Percentiles rank a stretch among this genome's conserved stretches.
Evolutionary conservation across 1,140 invertebrate species (phyloP).

Genomic region (Bombus superbus): DNA sequence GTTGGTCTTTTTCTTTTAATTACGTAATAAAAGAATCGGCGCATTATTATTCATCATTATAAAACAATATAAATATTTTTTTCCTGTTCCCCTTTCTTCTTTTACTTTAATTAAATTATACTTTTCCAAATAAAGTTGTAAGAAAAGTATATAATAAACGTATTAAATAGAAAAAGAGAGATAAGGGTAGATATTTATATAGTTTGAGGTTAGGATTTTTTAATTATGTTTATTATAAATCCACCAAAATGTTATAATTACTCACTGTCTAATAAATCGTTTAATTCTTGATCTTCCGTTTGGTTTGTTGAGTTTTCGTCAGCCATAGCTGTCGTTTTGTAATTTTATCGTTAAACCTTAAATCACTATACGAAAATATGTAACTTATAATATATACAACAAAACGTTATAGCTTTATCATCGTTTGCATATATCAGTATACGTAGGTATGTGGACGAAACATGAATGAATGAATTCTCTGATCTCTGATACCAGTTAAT

Average conservation of each 20-base stretch:
- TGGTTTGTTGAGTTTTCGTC: conserved; percentile 68
- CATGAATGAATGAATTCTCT: not conserved
- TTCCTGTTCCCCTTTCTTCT: not conserved
- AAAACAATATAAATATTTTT: not conserved
- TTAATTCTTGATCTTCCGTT: conserved; percentile 77
- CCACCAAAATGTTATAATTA: conserved; percentile 30
- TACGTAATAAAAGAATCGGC: not conserved
- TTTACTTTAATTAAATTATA: not conserved
- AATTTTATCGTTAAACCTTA: not conserved
- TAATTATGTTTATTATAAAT: not conserved
- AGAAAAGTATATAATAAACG: not conserved
- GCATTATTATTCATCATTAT: not conserved
- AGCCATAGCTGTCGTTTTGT: conserved; percentile 64
- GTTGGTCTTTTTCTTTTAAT: not conserved
- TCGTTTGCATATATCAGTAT: not conserved
- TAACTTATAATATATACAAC: not conserved
- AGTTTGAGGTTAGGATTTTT: conserved; percentile 51
- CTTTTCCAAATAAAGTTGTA: not conserved
- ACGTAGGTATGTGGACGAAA: not conserved
- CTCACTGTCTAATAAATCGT: conserved; percentile 82
- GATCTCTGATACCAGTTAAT: not conserved
- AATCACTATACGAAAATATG: not conserved
- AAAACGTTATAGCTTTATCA: conserved; percentile 10
- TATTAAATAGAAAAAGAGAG: not conserved
- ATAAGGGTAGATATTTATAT: not conserved